Evolutionary conservation across 2,113 vertebrate species (phyloP).

Genomic region (Paramisgurnus dabryanus): DNA sequence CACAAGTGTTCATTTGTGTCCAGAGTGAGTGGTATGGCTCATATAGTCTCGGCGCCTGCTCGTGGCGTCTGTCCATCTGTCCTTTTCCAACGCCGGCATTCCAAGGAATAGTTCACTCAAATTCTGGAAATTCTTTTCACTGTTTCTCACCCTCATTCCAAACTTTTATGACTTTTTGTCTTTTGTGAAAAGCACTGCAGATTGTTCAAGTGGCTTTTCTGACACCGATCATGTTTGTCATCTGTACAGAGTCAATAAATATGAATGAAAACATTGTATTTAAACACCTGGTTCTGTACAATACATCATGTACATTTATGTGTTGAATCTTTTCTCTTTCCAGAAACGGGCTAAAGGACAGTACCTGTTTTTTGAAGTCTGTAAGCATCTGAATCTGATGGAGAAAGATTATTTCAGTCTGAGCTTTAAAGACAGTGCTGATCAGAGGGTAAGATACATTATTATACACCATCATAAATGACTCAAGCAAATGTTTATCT

Average conservation of each 20-base stretch:
- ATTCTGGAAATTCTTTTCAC: background rate
- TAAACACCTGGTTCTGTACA: too few species aligned
- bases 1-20: background rate
- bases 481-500: too few species aligned
- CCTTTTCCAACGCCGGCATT: background rate
- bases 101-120: background rate
- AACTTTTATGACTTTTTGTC: too few species aligned
- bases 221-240: too few species aligned
- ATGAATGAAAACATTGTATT: too few species aligned
- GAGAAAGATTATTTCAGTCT: constrained; percentile 88
- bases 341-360: constrained; percentile 85
- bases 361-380: constrained; percentile 80
- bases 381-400: constrained; percentile 84
- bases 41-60: background rate
- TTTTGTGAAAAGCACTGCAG: too few species aligned
- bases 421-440: constrained; percentile 74
- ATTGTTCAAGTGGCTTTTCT: too few species aligned
- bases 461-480: too few species aligned
- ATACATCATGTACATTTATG: background rate
- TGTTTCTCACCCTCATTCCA: too few species aligned
- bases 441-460: constrained; percentile 75
- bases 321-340: background rate
- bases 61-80: background rate
- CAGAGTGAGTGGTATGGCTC: background rate
- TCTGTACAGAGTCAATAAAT: background rate